Base-by-base conservation (phyloP, 1,140 invertebrate genomes). In the Drosophila prosaltans region DNA sequence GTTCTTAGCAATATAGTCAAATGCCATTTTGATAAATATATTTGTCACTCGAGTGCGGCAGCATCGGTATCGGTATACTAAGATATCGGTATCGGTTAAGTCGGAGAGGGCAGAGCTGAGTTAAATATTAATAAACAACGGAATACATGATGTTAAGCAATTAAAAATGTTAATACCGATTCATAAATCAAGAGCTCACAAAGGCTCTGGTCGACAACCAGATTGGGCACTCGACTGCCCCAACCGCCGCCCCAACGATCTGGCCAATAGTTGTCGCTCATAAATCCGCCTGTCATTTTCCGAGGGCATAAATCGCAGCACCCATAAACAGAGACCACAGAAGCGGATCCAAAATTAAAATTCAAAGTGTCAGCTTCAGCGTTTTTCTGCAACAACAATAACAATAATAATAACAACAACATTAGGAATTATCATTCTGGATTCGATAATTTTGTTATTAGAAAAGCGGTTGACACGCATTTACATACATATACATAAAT, bases 131-230 rank as follows among this genome's bases (percentile, higher is more conserved):
- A 91, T 91, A 91, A 91, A 91, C 83, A 91, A 88, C 80, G 76
- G 74, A 86, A 90, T 85, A 91, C 90, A 91, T 76, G 80, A 91
- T 91, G 90, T 91, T 81, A 80, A 78, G 83, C 83, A 91, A 91
- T 91, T 91, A 91, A 91, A 91, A 91, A 91, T 91, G 90, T 91
- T 91, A 91, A 91, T 91, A 84, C 76, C 78, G 16, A 71, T 78
- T 77, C 81, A 91, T 91, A 91, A 91, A 91, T 91, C 85, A 91
- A 89, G 78, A 78, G 74, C 58, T 60, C 59, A 80, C 71, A 88
- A 72, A 89, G 79, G 69, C 77, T 59, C 65, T 57, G 61, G 26
- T 62, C 66, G 71, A 69, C 84, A 88, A 88, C 84, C 84, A 90
- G 84, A 89, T 89, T 89, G 71, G 85, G 55, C 80, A 66, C 72